phyloP scores from a whole-genome alignment of 2,888 invertebrate species.

The Lycia hirtaria region DNA sequence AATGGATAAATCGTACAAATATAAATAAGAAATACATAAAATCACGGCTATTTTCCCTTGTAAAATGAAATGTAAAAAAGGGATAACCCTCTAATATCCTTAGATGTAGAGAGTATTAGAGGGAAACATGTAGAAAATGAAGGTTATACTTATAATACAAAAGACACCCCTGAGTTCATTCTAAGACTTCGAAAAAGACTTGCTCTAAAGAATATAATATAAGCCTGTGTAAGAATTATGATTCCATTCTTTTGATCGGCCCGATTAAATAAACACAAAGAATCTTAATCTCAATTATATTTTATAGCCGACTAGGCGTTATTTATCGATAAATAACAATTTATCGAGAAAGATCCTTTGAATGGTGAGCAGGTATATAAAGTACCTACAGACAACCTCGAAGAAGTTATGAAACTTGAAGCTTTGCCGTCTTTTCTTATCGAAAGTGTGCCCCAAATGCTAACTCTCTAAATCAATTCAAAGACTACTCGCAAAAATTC shows the following conservation, averaged over 20 bases:
- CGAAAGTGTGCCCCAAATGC: slow-evolving; percentile 40
- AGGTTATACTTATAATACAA: no score
- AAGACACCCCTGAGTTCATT: no score
- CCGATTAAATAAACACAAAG: not conserved
- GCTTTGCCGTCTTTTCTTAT: slow-evolving; percentile 50
- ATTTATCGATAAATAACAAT: not conserved
- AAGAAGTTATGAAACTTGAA: slow-evolving; percentile 46
- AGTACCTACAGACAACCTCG: slow-evolving; percentile 34
- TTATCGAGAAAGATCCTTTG: not conserved
- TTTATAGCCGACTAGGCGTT: not conserved
- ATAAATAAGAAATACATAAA: no score
- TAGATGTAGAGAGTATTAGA: no score
- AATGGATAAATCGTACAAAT: no score
- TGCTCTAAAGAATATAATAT: no score
- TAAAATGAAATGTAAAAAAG: no score
- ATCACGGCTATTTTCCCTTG: no score
- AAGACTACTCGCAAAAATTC: slow-evolving; percentile 44
- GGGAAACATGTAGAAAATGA: no score
- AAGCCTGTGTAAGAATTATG: no score
- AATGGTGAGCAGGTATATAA: slow-evolving; percentile 37
- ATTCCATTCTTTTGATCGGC: not conserved
- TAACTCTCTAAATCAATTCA: slow-evolving; percentile 46
- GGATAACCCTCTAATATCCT: no score
- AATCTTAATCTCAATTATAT: not conserved
- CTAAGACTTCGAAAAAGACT: no score